A percentile compares a stretch with the other conserved stretches of the same genome.
Evolutionary conservation across 1,140 invertebrate species (phyloP).

Genomic region (Bombus vancouverensis): DNA sequence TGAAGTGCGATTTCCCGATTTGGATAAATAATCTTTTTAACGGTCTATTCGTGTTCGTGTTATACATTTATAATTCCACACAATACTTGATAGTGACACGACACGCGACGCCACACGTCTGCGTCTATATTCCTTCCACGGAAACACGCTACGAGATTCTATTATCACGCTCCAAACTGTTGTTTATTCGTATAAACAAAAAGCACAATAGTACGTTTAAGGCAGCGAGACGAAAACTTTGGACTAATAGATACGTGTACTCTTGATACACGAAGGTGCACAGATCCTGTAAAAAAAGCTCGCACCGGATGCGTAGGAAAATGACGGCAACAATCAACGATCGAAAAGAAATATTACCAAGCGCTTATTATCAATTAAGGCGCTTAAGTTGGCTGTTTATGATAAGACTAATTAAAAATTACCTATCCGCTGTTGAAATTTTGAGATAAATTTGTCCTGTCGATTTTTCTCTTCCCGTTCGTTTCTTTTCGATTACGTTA

Average conservation of each 20-base stretch:
- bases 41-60: conserved; percentile 62
- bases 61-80: conserved; percentile 72
- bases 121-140: conserved; percentile 62
- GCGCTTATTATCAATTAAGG: not conserved
- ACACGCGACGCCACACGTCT: conserved; percentile 66
- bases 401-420: too few species aligned
- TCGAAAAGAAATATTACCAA: not conserved
- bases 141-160: conserved; percentile 51
- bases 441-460: not conserved
- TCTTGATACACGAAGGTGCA: too few species aligned
- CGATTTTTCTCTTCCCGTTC: not conserved
- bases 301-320: too few species aligned
- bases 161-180: not conserved
- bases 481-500: not conserved
- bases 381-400: accelerated
- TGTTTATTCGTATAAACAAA: not conserved
- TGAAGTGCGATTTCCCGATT: conserved; percentile 63
- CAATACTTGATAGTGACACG: conserved; percentile 59
- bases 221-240: not conserved
- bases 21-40: conserved; percentile 71
- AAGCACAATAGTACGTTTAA: not conserved
- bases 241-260: not conserved
- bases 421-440: not conserved
- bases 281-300: not conserved
- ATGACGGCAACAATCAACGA: not conserved